A percentile compares a stretch with the other conserved stretches of the same genome.
Evolutionary conservation across 2,113 vertebrate genomes (phyloP).

Genomic region (Calcarius ornatus): DNA sequence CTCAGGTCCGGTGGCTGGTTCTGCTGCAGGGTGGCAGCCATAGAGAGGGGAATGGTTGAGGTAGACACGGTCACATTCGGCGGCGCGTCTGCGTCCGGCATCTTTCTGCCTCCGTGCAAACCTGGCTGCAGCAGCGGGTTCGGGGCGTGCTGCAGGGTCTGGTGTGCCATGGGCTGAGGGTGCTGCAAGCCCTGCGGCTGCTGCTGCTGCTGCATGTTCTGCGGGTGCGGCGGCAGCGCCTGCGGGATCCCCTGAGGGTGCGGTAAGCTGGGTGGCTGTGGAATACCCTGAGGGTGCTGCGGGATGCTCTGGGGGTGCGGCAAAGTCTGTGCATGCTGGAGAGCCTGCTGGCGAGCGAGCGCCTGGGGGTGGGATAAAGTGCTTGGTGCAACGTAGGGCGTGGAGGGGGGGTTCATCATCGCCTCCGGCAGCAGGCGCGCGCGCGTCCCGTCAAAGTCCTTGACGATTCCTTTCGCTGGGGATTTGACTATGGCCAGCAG

Average conservation of each 20-base stretch:
- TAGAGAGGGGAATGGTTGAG: constrained; percentile 99
- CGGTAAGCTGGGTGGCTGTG: constrained; percentile 75
- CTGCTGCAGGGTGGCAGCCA: constrained; percentile 93
- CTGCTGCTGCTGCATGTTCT: constrained; percentile 74
- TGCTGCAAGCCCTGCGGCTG: constrained; percentile 77
- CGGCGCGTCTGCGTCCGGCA: constrained; percentile 92
- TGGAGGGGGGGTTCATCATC: constrained; percentile 88
- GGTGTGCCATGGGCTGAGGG: constrained; percentile 73
- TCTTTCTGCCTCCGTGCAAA: constrained; percentile 88
- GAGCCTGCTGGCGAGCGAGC: constrained; percentile 83
- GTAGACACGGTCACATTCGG: constrained; percentile 99
- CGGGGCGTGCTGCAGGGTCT: constrained; percentile 77
- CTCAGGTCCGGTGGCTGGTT: constrained; percentile 91
- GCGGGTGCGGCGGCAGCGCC: constrained; percentile 73
- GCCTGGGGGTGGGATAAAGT: constrained; percentile 94
- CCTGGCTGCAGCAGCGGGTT: constrained; percentile 81
- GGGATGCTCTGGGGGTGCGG: constrained; percentile 73
- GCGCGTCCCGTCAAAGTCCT: constrained; percentile 95
- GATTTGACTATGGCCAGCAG: constrained; percentile 94
- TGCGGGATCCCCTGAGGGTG: constrained; percentile 76
- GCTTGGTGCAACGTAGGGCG: constrained; percentile 90
- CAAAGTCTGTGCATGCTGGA: constrained; percentile 85
- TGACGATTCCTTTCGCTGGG: constrained; percentile 90
- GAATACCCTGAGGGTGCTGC: constrained; percentile 76
- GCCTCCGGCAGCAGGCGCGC: constrained; percentile 88